Evolutionary conservation across 2,888 invertebrate species (phyloP).

Genomic region (Perizoma flavofasciatum): DNA sequence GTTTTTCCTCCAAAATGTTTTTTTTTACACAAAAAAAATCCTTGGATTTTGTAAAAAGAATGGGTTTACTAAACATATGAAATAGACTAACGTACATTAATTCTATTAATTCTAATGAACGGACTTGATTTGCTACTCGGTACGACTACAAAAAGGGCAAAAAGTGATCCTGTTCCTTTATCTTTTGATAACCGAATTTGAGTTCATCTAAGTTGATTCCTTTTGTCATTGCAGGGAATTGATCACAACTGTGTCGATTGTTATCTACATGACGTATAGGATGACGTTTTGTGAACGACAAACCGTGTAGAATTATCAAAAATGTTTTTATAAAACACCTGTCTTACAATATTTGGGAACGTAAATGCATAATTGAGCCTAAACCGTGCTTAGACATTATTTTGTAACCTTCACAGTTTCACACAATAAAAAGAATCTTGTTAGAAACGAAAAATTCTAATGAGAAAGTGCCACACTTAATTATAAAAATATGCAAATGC

Average conservation of each 20-base stretch:
- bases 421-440: slow-evolving; percentile 13
- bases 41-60: too few species aligned
- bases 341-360: slow-evolving; percentile 2
- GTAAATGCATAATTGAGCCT: neutral
- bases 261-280: slow-evolving; percentile 38
- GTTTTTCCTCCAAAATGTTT: too few species aligned
- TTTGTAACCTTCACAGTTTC: neutral
- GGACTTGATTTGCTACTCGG: neutral
- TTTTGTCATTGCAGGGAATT: slow-evolving; percentile 28
- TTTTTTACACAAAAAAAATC: too few species aligned
- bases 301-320: slow-evolving; percentile 27
- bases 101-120: too few species aligned
- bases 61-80: too few species aligned
- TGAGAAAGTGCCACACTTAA: slow-evolving; percentile 14
- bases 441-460: slow-evolving; percentile 12
- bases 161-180: too few species aligned
- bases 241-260: slow-evolving; percentile 37
- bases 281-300: slow-evolving; percentile 31
- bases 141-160: neutral
- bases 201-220: neutral
- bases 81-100: too few species aligned
- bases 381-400: too few species aligned
- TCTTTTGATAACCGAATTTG: neutral
- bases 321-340: slow-evolving; percentile 15
- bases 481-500: slow-evolving; percentile 30